Base-by-base conservation (phyloP, 2,888 invertebrate species). In the Epistrophella euchroma region DNA sequence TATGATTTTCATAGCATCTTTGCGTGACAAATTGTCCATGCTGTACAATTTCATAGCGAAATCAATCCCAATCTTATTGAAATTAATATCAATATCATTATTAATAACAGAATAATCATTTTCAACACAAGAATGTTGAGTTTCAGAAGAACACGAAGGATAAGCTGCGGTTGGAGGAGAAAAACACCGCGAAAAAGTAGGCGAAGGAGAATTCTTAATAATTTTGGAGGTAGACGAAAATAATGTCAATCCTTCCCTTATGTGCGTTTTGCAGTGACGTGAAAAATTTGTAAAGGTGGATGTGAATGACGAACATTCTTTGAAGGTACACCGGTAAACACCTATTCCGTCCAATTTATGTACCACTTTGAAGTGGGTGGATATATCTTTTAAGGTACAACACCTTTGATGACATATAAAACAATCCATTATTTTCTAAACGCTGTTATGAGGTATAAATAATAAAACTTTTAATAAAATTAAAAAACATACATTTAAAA, bases 1-100 rank as follows among this genome's bases (percentile, higher is more conserved):
- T 17, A 58, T 35, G 10, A 58, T 58, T 58, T 10, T 17, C 10
- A 10, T 1, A 10, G 56, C 56, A 58, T 58, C 56, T 17, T 58
- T 58, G 4, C 35, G 56, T 35, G 56, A 58, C 10, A 58, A 58
- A 35, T 58, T 58, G 35, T 58, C 56, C 56, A 58, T 58, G 13
- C 56, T 58, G 56, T 19, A 58, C 10, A 58, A 58, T 58, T 58
- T 32, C 32, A 35, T 10, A 35, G 56, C 56, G 17, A 58, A 58
- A n/a, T 58, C 17, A 17, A 58, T 58, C 19, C 56, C 56, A 17
- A 17, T 35, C 17, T 58, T 35, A 58, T 58, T 58, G 10, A 56
- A 13, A 56, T 56, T 10, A 35, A 58, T 58, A 58, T 58, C 17
- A 35, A 11, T 17, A 17, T 58, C 17, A 58, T n/a, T 7, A 11